Base-by-base conservation (phyloP, 2,888 invertebrate species). In the Lottia gigantea region DNA sequence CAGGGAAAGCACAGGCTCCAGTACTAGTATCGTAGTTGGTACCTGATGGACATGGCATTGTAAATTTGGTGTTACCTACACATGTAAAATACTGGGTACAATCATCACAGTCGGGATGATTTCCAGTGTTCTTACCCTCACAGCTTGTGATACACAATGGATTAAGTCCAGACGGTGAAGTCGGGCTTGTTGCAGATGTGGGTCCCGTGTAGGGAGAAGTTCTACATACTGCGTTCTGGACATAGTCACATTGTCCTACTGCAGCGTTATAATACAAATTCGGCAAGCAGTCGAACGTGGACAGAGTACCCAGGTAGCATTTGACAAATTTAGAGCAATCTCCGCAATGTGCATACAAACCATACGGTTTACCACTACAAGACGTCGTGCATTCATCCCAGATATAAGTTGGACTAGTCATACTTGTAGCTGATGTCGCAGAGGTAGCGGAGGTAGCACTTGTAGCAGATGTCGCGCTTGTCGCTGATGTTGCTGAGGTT, bases 271-370 rank as follows among this genome's bases (percentile, higher is more conserved):
- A 55, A 55, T 23, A 16, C 19, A 55, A 23, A 23, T 14, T 14
- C 11, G 55, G 3, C 1, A 23, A 23, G 15, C 55, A 55, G 23
- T 55, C 55, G 11, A 55, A 55, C 11, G 3, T 55, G 0, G 23
- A 23, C 8, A 16, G 19, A 55, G 19, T 16, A 8, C 23, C 23
- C 14, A 23, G 55, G 14, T 19, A 55, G 23, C 55, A 55, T 55
- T 55, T 55, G 55, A 23, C 19, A 23, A 55, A 55, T 55, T 55
- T 55, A 12, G 55, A 11, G 23, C 55, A 55, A 55, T 55, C 55
- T 11, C 19, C 19, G 19, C 55, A 55, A 4, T 55, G 55, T 23
- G 23, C 23, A 19, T 55, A 55, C 11, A 55, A 23, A 23, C 55
- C 55, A 16, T 55, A 55, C 12, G 23, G 55, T 55, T 55, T 55